Conservation (phyloP, 92 coral and sea anemone species). For the Paramuricea clavata region DNA sequence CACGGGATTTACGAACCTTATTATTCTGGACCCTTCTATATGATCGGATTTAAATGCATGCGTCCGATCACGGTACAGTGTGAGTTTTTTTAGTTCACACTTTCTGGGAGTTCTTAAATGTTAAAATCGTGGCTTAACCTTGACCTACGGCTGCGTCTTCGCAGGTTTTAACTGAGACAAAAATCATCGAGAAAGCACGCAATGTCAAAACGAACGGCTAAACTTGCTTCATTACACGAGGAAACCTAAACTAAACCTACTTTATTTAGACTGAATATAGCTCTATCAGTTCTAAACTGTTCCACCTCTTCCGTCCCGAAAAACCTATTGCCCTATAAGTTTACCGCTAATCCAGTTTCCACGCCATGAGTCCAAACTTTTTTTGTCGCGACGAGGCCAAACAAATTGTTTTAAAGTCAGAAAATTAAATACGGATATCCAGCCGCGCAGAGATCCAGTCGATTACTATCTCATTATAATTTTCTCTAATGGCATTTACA, state of each 20-base stretch:
- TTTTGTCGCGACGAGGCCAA: background rate
- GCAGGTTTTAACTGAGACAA: background rate
- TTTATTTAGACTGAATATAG: too few species aligned
- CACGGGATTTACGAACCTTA: background rate
- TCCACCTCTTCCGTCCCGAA: background rate
- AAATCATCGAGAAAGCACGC: background rate
- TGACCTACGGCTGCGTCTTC: background rate
- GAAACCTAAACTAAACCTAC: too few species aligned
- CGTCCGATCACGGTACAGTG: background rate
- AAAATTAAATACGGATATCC: slow-evolving; percentile 37
- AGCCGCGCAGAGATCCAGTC: slow-evolving; percentile 10
- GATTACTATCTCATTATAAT: slow-evolving; percentile 15
- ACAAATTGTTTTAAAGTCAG: slow-evolving; percentile 15
- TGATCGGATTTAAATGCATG: background rate
- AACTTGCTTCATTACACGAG: too few species aligned
- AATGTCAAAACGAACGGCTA: background rate
- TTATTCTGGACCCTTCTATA: background rate
- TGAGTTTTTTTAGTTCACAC: background rate
- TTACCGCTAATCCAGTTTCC: background rate
- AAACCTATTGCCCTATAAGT: background rate
- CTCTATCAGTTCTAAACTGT: background rate
- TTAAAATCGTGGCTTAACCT: background rate
- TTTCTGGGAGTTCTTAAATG: background rate
- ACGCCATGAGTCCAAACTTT: background rate
- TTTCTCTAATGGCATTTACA: slow-evolving; percentile 40